phyloP scores from a whole-genome alignment of 2,797 vertebrate genomes.

The Hybognathus amarus region DNA sequence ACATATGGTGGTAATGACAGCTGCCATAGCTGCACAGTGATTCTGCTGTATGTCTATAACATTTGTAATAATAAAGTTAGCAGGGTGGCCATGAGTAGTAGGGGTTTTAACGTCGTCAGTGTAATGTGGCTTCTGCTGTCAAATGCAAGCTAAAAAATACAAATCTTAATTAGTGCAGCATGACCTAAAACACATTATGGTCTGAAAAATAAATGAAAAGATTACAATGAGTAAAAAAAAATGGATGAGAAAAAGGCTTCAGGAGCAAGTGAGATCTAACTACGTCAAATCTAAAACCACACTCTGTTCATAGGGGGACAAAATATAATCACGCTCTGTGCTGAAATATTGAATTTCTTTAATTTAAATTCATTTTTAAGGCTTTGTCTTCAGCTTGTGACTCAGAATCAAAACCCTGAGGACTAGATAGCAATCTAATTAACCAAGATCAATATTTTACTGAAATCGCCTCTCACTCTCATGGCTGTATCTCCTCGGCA shows the following conservation, averaged over 20 bases:
- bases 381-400: conserved; percentile 54
- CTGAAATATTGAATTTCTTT: conserved; percentile 56
- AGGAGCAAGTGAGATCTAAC: conserved; percentile 33
- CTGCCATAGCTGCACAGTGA: conserved; percentile 6
- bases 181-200: conserved; percentile 23
- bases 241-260: conserved; percentile 33
- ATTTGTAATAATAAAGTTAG: conserved; percentile 23
- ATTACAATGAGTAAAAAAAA: conserved; percentile 40
- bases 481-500: conserved; percentile 32
- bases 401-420: conserved; percentile 59
- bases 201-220: conserved; percentile 33
- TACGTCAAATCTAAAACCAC: conserved; percentile 34
- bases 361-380: conserved; percentile 55
- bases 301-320: conserved; percentile 50
- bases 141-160: conserved; percentile 37
- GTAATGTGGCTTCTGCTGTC: conserved; percentile 16
- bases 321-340: conserved; percentile 47
- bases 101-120: not conserved
- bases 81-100: not conserved
- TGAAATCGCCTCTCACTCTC: conserved; percentile 51
- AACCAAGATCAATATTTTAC: conserved; percentile 79
- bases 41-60: conserved; percentile 19
- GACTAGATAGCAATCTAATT: conserved; percentile 79
- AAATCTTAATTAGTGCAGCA: conserved; percentile 35
- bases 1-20: not conserved